phyloP scores from a whole-genome alignment of 2,113 vertebrate species.

The Gopherus evgoodei region DNA sequence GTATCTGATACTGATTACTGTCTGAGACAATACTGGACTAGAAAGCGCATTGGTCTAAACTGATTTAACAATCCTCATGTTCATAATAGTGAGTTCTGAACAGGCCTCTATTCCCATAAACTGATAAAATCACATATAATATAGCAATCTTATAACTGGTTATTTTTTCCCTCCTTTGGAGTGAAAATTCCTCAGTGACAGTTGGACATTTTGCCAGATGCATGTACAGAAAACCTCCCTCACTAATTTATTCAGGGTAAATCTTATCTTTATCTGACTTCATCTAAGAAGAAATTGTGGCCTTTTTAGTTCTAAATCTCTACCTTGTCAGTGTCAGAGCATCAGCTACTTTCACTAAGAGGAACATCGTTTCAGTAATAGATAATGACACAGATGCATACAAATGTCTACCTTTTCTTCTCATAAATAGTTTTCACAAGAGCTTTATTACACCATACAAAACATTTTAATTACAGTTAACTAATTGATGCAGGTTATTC shows the following conservation, averaged over 20 bases:
- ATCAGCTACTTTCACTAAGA: neutral
- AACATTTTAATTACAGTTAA: neutral
- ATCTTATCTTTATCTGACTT: neutral
- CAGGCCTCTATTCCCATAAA: neutral
- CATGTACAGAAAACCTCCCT: neutral
- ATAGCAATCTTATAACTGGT: neutral
- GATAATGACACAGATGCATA: neutral
- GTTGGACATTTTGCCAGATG: neutral
- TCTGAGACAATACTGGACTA: neutral
- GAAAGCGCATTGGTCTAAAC: neutral
- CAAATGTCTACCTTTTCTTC: neutral
- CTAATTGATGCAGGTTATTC: neutral
- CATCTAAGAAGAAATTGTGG: neutral
- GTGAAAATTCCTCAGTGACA: neutral
- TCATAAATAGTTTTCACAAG: neutral
- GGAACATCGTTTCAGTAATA: neutral
- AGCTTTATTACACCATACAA: neutral
- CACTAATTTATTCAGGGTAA: neutral
- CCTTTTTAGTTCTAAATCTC: neutral
- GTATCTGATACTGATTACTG: neutral
- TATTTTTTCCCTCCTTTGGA: neutral
- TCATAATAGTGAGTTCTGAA: neutral
- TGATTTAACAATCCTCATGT: neutral
- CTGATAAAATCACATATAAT: neutral
- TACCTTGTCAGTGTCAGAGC: neutral